phyloP scores from a whole-genome alignment of 2,888 invertebrate species.

The Doris montereyensis region DNA sequence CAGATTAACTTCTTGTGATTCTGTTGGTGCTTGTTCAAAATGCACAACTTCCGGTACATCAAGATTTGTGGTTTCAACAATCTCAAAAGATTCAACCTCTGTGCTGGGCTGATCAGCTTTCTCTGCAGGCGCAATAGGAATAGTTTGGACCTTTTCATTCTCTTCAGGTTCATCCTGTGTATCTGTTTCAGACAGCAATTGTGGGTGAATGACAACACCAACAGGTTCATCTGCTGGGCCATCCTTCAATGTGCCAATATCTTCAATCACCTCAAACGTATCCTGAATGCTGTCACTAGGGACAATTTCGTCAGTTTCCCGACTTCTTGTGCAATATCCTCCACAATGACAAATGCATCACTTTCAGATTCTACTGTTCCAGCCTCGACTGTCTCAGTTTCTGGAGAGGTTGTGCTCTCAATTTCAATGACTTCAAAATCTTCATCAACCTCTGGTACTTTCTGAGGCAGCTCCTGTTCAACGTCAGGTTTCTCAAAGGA shows the following conservation, averaged over 20 bases:
- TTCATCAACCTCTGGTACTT: too few relatives aligned
- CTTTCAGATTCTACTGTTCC: conserved; percentile 6
- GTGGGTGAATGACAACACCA: too few relatives aligned
- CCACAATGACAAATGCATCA: conserved; percentile 23
- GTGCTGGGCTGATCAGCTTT: conserved; percentile 45
- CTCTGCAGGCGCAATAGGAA: conserved; percentile 32
- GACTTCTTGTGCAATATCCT: too few relatives aligned
- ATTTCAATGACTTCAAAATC: too few relatives aligned
- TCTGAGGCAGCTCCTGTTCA: too few relatives aligned
- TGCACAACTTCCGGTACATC: conserved; percentile 33
- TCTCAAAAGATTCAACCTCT: neutral
- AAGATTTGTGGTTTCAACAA: conserved; percentile 22
- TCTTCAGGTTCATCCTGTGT: conserved; percentile 34
- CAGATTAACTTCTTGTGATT: conserved; percentile 37
- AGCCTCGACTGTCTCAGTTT: too few relatives aligned
- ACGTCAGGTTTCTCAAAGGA: too few relatives aligned
- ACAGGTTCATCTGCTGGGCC: too few relatives aligned
- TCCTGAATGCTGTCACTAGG: conserved; percentile 31
- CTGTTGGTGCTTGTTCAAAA: conserved; percentile 39
- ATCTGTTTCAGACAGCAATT: too few relatives aligned
- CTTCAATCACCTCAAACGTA: conserved; percentile 14
- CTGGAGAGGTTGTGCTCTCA: too few relatives aligned
- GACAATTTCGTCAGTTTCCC: conserved; percentile 27
- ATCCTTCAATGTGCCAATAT: too few relatives aligned
- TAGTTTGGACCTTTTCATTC: conserved; percentile 21